Percentiles rank a stretch among this genome's conserved stretches.
phyloP scores from a whole-genome alignment of 2,797 vertebrate genomes.

The Urosaurus nigricauda region DNA sequence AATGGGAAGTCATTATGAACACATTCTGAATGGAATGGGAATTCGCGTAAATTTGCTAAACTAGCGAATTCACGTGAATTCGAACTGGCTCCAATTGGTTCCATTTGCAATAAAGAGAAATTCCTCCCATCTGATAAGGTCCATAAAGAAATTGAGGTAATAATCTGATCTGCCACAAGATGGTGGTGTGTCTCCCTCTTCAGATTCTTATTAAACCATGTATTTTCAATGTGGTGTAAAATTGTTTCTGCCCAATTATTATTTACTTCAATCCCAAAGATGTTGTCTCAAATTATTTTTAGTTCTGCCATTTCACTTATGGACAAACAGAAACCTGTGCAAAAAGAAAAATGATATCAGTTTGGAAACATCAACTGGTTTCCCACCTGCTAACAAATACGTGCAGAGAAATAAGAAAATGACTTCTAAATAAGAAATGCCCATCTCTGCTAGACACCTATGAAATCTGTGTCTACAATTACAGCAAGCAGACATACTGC shows the following conservation, averaged over 20 bases:
- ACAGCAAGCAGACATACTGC: neutral
- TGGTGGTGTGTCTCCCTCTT: conserved; percentile 47
- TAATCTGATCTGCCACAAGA: neutral
- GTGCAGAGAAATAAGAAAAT: neutral
- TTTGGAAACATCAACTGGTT: neutral
- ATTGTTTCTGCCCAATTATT: neutral
- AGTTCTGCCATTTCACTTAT: neutral
- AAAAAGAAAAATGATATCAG: neutral
- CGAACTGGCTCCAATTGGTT: no score
- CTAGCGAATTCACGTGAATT: no score
- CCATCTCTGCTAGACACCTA: neutral
- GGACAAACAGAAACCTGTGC: neutral
- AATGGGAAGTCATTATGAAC: no score
- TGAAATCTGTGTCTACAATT: neutral
- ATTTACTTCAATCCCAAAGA: neutral
- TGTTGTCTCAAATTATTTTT: conserved; percentile 12
- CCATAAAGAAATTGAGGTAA: accelerated
- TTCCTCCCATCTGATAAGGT: no score
- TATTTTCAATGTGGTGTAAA: neutral
- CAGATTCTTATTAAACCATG: neutral
- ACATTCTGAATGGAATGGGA: no score
- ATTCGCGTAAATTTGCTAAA: no score
- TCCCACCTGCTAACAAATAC: neutral
- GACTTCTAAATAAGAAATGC: neutral
- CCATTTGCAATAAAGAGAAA: no score